Conservation (phyloP, 2,113 vertebrate species). For the Poecilia latipinna region DNA sequence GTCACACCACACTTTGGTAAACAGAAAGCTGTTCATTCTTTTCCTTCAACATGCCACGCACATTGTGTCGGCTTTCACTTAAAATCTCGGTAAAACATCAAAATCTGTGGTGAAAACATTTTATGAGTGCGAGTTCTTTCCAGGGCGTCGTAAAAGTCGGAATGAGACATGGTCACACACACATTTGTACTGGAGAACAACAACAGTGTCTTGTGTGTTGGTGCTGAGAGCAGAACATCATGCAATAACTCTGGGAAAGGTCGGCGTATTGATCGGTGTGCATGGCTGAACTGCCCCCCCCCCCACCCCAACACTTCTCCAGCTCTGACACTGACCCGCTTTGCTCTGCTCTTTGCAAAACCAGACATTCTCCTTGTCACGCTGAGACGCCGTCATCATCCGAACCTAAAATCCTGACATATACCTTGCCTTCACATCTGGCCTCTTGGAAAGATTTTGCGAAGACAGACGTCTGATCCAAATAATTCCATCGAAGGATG, state of each 20-base stretch:
- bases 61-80: too few relatives aligned
- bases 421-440: constrained; percentile 30
- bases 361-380: constrained; percentile 12
- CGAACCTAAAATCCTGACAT: constrained; percentile 38
- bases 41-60: too few relatives aligned
- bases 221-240: constrained; percentile 7
- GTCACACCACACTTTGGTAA: too few relatives aligned
- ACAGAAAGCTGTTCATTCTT: too few relatives aligned
- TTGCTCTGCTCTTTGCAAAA: constrained; percentile 47
- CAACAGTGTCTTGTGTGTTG: constrained; percentile 30
- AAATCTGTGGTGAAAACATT: too few relatives aligned
- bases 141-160: constrained; percentile 10
- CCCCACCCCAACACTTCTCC: constrained; percentile 37
- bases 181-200: constrained; percentile 43
- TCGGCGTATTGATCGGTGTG: constrained; percentile 68
- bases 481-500: background rate
- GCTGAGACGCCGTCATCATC: constrained; percentile 6
- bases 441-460: constrained; percentile 40
- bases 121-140: too few relatives aligned
- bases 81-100: too few relatives aligned
- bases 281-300: constrained; percentile 46
- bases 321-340: constrained; percentile 32
- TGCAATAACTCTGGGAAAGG: constrained; percentile 73
- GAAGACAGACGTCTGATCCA: constrained; percentile 24
- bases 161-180: background rate